Percentiles rank a stretch among this genome's conserved stretches.
phyloP scores from a whole-genome alignment of 2,888 invertebrate genomes.

The Tetramorium bicarinatum region DNA sequence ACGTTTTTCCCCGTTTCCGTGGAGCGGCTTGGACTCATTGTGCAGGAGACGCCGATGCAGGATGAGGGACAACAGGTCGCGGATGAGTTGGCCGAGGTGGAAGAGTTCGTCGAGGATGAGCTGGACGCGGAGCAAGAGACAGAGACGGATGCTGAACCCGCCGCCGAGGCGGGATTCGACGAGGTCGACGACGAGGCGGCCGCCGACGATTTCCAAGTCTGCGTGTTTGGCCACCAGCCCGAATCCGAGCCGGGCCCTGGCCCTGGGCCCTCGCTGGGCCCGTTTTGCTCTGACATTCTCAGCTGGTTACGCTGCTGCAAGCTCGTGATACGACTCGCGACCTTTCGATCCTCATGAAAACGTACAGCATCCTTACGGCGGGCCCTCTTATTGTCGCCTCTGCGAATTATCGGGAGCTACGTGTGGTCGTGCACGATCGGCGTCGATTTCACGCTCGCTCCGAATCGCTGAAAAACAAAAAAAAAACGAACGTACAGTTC shows the following conservation, averaged over 20 bases:
- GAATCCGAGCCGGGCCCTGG: constrained; percentile 78
- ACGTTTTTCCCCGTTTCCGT: constrained; percentile 88
- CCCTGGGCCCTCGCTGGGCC: constrained; percentile 83
- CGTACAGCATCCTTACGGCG: constrained; percentile 83
- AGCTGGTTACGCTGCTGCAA: constrained; percentile 76
- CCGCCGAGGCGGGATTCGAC: constrained; percentile 76
- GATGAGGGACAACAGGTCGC: constrained; percentile 68
- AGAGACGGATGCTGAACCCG: constrained; percentile 77
- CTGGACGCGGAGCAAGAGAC: constrained; percentile 74
- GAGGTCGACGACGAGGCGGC: constrained; percentile 62
- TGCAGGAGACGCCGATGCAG: constrained; percentile 85
- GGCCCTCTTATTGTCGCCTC: constrained; percentile 37
- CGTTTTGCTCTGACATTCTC: constrained; percentile 86
- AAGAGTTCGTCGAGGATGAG: constrained; percentile 67
- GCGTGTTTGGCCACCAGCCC: constrained; percentile 82
- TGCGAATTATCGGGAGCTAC: neutral
- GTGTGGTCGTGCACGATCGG: neutral
- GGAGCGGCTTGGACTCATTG: constrained; percentile 87
- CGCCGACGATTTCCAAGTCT: constrained; percentile 82
- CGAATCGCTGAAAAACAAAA: constrained; percentile 16
- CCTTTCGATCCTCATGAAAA: constrained; percentile 71
- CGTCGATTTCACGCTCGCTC: constrained; percentile 10
- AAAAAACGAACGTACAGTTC: neutral
- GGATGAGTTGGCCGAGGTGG: constrained; percentile 80
- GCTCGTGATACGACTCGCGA: constrained; percentile 71